Conservation (phyloP, 2,888 invertebrate species). For the Phortica magna region DNA sequence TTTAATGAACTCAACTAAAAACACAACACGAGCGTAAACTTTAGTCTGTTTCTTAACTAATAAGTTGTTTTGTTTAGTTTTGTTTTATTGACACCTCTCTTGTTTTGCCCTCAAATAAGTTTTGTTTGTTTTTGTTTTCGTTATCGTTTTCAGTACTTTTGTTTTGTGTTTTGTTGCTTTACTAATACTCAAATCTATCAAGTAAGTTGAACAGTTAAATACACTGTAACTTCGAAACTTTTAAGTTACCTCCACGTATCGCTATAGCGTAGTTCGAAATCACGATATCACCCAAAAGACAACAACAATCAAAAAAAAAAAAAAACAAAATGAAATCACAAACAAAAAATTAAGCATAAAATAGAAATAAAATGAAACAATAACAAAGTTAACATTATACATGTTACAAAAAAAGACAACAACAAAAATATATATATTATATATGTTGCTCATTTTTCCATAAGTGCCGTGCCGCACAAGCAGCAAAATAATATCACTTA, state of each 20-base stretch:
- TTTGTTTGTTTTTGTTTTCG: slow-evolving; percentile 48
- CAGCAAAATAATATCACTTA: not conserved
- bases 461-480: not conserved
- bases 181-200: not conserved
- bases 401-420: slow-evolving; percentile 41
- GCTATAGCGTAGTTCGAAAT: slow-evolving; percentile 68
- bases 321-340: slow-evolving; percentile 29
- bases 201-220: slow-evolving; percentile 52
- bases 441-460: not conserved
- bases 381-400: not conserved
- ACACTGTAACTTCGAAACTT: slow-evolving; percentile 73
- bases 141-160: slow-evolving; percentile 45
- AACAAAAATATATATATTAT: slow-evolving; percentile 6
- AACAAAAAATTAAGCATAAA: slow-evolving; percentile 31
- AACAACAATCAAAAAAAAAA: slow-evolving; percentile 24
- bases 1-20: slow-evolving; percentile 9
- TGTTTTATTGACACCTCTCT: not conserved
- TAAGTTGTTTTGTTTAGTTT: not conserved
- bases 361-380: slow-evolving; percentile 50
- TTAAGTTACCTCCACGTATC: slow-evolving; percentile 75
- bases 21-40: slow-evolving; percentile 14
- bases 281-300: slow-evolving; percentile 53
- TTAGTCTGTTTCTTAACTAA: not conserved
- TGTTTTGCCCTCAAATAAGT: not conserved
- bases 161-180: slow-evolving; percentile 42